Conservation (phyloP, 2,888 invertebrate genomes). For the Zhuqinia jingwanae region DNA sequence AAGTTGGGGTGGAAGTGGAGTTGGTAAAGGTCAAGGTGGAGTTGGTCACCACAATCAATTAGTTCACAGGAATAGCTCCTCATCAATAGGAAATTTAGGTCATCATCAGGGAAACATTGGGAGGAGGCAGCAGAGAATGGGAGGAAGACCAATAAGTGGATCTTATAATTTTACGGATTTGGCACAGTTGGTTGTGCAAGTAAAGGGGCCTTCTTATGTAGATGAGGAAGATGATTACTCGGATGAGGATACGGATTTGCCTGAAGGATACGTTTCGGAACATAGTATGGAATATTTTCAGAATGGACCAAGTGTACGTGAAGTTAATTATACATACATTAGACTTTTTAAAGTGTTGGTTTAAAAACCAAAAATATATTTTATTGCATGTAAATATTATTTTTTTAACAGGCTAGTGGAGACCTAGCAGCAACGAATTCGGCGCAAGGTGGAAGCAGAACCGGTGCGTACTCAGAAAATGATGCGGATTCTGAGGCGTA, state of each 20-base stretch:
- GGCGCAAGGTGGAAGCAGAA: constrained; percentile 20
- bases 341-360: neutral
- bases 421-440: neutral
- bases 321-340: neutral
- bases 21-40: neutral
- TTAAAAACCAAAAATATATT: neutral
- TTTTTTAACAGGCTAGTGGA: neutral
- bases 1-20: constrained; percentile 35
- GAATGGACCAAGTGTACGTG: constrained; percentile 19
- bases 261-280: constrained; percentile 93
- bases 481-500: constrained; percentile 73
- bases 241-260: constrained; percentile 80
- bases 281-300: constrained; percentile 84
- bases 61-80: neutral
- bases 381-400: neutral
- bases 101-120: neutral
- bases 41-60: neutral
- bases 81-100: neutral
- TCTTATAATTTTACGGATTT: constrained; percentile 93
- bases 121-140: constrained; percentile 80
- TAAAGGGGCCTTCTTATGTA: constrained; percentile 81
- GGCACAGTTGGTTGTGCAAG: constrained; percentile 95
- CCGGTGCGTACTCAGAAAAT: constrained; percentile 70
- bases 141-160: constrained; percentile 61
- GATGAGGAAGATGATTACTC: constrained; percentile 76